A percentile compares a stretch with the other conserved stretches of the same genome.
These are phyloP conservation scores for Sylvicola fuscatus DNA, from an alignment of 2,888 invertebrate genomes.

Conservation along the genomic window DNA sequence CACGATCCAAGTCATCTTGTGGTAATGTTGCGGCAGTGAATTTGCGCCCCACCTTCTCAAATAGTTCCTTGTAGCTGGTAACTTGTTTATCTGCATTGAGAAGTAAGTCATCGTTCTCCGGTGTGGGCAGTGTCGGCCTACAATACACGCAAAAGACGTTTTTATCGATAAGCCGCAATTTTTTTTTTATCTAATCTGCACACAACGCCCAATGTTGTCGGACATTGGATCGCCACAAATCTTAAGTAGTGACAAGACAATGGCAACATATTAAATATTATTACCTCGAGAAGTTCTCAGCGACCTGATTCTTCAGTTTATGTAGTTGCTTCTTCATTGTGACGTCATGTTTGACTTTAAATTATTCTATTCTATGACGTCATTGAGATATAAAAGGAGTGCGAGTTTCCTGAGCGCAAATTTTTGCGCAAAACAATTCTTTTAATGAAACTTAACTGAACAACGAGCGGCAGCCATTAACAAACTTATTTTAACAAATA, in stretches of 20 bases:
- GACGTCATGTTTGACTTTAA: conserved; percentile 1
- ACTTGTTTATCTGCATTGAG: conserved; percentile 22
- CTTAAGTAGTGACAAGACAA: neutral
- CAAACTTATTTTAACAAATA: too few species aligned
- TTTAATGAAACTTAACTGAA: too few species aligned
- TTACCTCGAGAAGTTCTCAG: conserved; percentile 25
- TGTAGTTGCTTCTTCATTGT: conserved; percentile 25
- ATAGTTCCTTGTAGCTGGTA: conserved; percentile 24
- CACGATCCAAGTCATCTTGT: conserved; percentile 42
- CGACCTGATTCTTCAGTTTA: conserved; percentile 23
- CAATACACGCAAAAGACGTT: too few species aligned
- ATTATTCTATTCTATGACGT: neutral
- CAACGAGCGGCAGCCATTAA: too few species aligned
- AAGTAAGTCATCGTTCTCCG: conserved; percentile 20
- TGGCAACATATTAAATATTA: neutral
- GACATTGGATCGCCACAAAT: too few species aligned
- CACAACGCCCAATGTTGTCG: neutral
- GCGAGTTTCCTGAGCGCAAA: neutral
- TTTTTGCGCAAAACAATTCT: too few species aligned
- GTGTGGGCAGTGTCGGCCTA: conserved; percentile 10
- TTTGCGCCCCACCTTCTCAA: conserved; percentile 25
- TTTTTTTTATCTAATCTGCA: too few species aligned
- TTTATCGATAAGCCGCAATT: neutral
- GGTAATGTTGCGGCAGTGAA: conserved; percentile 11
- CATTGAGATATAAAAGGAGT: conserved; percentile 1